A percentile compares a stretch with the other conserved stretches of the same genome.
Evolutionary conservation across 2,888 invertebrate genomes (phyloP).

Genomic region (Tridacna crocea): DNA sequence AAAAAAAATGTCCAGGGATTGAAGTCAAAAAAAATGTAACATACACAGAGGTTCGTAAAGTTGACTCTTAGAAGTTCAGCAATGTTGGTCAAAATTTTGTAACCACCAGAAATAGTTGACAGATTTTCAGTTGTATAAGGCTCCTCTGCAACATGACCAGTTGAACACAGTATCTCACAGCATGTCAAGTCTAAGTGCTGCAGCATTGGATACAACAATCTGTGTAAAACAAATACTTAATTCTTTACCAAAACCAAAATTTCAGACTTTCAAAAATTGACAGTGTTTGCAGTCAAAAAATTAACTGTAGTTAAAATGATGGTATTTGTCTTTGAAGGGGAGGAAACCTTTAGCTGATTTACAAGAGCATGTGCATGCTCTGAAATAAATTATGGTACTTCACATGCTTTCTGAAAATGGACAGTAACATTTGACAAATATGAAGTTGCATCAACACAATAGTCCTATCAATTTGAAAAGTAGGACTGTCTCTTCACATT

Average conservation of each 20-base stretch:
- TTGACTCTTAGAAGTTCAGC: constrained; percentile 87
- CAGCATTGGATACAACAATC: constrained; percentile 69
- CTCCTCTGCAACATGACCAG: constrained; percentile 66
- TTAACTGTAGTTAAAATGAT: too few species aligned
- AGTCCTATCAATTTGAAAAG: too few species aligned
- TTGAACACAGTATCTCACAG: constrained; percentile 63
- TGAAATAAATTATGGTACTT: too few species aligned
- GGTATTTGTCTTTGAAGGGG: too few species aligned
- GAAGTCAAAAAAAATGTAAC: constrained; percentile 1
- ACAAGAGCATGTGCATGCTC: too few species aligned
- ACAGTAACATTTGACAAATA: too few species aligned
- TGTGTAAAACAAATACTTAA: constrained; percentile 31
- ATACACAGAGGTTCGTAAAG: constrained; percentile 87
- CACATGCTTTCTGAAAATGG: too few species aligned
- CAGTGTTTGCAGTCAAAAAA: too few species aligned
- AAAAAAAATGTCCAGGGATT: not conserved
- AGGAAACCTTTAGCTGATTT: too few species aligned
- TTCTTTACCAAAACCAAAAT: not conserved
- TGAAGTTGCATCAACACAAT: too few species aligned
- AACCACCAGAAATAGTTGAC: constrained; percentile 85
- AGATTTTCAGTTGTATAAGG: constrained; percentile 90
- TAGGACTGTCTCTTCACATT: too few species aligned
- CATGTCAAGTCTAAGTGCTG: constrained; percentile 68
- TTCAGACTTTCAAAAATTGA: too few species aligned
- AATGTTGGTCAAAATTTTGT: constrained; percentile 87